phyloP scores from a whole-genome alignment of 2,113 vertebrate species.

The Onychostoma macrolepis region DNA sequence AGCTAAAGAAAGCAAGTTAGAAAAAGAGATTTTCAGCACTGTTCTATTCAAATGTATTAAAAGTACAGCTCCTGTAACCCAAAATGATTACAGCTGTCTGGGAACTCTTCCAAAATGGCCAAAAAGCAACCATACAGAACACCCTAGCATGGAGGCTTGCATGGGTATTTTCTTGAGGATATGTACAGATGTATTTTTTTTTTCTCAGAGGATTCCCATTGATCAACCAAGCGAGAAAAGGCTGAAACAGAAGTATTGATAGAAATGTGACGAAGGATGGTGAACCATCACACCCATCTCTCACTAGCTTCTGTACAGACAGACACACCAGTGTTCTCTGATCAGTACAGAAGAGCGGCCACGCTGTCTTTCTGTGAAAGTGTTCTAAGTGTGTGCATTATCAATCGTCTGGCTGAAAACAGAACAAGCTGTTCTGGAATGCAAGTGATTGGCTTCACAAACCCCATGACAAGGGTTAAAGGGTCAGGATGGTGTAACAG shows the following conservation, averaged over 20 bases:
- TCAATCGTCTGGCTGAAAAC: neutral
- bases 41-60: no score
- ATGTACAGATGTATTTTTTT: neutral
- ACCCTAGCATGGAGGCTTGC: neutral
- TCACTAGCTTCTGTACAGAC: constrained; percentile 25
- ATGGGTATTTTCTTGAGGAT: neutral
- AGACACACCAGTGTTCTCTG: neutral
- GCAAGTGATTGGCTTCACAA: neutral
- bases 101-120: no score
- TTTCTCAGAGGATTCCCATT: neutral
- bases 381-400: constrained; percentile 13
- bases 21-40: no score
- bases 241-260: neutral
- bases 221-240: neutral
- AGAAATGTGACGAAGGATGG: neutral
- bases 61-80: no score
- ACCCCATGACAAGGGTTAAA: constrained; percentile 11
- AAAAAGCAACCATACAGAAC: neutral
- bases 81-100: no score
- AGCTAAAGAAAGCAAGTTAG: no score
- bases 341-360: neutral
- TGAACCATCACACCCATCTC: neutral
- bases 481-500: constrained; percentile 42
- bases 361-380: neutral
- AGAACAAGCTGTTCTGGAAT: neutral